A percentile compares a stretch with the other conserved stretches of the same genome.
Evolutionary conservation across 1,140 invertebrate genomes (phyloP).

Genomic region (Trachelipus rathkii): DNA sequence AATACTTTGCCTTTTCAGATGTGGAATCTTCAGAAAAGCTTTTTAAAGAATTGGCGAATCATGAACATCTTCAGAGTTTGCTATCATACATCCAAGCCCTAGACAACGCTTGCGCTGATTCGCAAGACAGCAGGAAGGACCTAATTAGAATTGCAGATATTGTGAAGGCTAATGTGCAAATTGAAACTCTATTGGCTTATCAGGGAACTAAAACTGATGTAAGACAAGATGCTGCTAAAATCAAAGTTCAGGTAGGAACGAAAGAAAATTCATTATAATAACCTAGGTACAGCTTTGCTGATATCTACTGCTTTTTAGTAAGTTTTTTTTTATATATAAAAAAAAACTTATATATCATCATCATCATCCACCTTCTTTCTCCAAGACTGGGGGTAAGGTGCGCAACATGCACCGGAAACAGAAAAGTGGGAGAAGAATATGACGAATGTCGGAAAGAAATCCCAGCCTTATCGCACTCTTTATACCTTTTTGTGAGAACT

Average conservation of each 20-base stretch:
- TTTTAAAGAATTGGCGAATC: neutral
- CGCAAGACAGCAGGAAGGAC: neutral
- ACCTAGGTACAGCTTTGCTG: no score
- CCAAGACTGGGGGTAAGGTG: no score
- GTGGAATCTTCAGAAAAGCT: neutral
- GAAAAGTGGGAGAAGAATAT: no score
- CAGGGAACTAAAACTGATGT: constrained; percentile 23
- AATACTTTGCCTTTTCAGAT: neutral
- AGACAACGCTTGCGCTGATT: neutral
- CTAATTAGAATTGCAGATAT: neutral
- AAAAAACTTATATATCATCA: no score
- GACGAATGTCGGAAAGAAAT: no score
- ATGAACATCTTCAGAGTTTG: neutral
- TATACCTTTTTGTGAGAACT: no score
- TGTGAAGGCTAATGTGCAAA: constrained; percentile 3
- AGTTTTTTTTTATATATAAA: no score
- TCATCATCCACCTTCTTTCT: no score
- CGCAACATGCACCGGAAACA: no score
- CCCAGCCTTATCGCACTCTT: no score
- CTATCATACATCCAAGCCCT: neutral
- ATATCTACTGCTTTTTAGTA: no score
- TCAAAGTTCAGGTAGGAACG: constrained; percentile 1
- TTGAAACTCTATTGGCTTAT: constrained; percentile 10
- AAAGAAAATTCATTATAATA: neutral
- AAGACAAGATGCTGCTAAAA: constrained; percentile 20